Base-by-base conservation (phyloP, 1,140 invertebrate genomes). In the Tetramorium simillimum region DNA sequence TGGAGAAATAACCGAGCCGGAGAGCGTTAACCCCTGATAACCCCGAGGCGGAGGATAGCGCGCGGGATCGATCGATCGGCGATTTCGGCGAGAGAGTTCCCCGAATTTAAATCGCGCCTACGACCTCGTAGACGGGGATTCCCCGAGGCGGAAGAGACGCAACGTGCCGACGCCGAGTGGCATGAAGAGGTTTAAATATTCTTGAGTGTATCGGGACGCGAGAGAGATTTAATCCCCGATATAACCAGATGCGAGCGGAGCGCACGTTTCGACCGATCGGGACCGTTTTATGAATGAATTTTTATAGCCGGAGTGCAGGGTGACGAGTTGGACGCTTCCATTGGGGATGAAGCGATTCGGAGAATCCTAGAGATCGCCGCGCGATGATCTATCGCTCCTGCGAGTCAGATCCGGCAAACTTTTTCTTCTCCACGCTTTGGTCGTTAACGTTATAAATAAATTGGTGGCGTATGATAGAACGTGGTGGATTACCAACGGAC, bases 11-110 rank as follows among this genome's bases (percentile, higher is more conserved):
- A 43, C 21, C n/a, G 18, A 56, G 40, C 18, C 18, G 56, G 80
- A 43, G 80, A 75, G 80, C 80, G 40, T 84, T 84, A 84, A 84
- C 80, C 80, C 80, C 80, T 24, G 80, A 24, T 73, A 73, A 82
- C 53, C 80, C 28, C 69, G 80, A 53, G 62, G 53, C 62, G 51
- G 24, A 60, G 37, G 58, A 63, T 78, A 43, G 18, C 21, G 67
- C 67, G 80, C 67, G 7, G 3, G n/a, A 84, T 58, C 67, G 53
- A 82, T 82, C 80, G 51, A 73, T 73, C 80, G 67, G 18, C 53
- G 53, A 58, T 75, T 49, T 84, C 53, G 69, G 3, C 33, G 33
- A 33, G 33, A 33, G 33, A 33, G 33, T 33, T 33, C 33, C 33
- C 33, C 33, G 3, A 33, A 33, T 53, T 28, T 28, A 4, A 37